These are phyloP conservation scores for Sterna hirundo DNA, from an alignment of 2,113 vertebrate genomes.

Conservation along the genomic window DNA sequence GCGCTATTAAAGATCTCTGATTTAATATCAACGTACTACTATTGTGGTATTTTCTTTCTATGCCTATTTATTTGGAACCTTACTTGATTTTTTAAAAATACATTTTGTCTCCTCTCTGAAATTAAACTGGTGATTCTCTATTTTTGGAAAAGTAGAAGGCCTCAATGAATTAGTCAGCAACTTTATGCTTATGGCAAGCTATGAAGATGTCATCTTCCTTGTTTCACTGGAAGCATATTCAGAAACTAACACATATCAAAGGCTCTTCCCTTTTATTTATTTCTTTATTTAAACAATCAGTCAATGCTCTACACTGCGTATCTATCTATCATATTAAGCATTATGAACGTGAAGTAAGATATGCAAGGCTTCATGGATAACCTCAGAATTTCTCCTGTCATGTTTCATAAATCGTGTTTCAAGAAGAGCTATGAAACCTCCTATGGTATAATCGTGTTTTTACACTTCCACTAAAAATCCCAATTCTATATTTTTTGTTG, in stretches of 20 bases:
- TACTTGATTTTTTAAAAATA: neutral
- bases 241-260: neutral
- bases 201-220: neutral
- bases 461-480: neutral
- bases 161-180: neutral
- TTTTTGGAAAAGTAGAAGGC: neutral
- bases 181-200: neutral
- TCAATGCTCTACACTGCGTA: neutral
- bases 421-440: neutral
- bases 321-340: neutral
- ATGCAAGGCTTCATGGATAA: neutral
- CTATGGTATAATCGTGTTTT: neutral
- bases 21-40: neutral
- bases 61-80: neutral
- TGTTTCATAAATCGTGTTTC: neutral
- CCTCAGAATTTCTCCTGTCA: neutral
- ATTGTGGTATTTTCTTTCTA: neutral
- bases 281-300: neutral
- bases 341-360: neutral
- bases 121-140: neutral
- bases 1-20: neutral
- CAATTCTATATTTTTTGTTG: neutral
- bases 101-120: neutral
- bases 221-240: neutral
- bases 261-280: neutral